Base-by-base conservation (phyloP, 2,888 invertebrate genomes). In the Galerucella pusilla region DNA sequence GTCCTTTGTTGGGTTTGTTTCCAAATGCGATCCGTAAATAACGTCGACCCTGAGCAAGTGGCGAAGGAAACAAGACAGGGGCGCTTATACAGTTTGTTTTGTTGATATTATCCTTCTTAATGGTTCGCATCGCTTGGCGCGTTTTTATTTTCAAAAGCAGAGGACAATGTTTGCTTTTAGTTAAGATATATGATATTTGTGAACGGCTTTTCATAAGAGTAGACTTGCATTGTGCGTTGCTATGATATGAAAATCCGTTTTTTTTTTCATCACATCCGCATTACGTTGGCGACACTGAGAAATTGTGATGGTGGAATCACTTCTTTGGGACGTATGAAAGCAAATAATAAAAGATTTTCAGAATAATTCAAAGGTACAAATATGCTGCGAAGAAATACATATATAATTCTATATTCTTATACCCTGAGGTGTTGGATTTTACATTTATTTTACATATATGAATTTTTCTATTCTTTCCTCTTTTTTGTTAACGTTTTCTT, bases 101-200 rank as follows among this genome's bases (percentile, higher is more conserved):
- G 77, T 75, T 76, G 78, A 80, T 80, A 80, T 81, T 76, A 77
- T 79, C 75, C 77, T 75, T 75, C 76, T 78, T 81, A 80, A 81
- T 80, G 79, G 81, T 66, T 77, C 79, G 79, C 78, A 78, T 79
- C 80, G 77, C 73, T 69, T 60, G 74, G 61, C 67, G 57, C 66
- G 71, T 77, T 75, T 77, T 74, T 74, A 75, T 74, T 77, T 77
- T 70, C 70, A 71, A 52, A 45, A 68, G 20, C 42, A 73, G 61
- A 75, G 73, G 75, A 69, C 66, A 75, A 69, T 72, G 69, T 75
- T 73, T 75, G 72, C 73, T 73, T 75, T 73, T 68, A 75, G 75
- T 75, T 73, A 61, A 69, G 75, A 75, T 72, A 75, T 75, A 73
- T 75, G 71, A 75, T 75, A 75, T 71, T 69, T 61, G 68, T 69